Base-by-base conservation (phyloP, 2,797 vertebrate genomes). In the Phrynocephalus vlangalii region DNA sequence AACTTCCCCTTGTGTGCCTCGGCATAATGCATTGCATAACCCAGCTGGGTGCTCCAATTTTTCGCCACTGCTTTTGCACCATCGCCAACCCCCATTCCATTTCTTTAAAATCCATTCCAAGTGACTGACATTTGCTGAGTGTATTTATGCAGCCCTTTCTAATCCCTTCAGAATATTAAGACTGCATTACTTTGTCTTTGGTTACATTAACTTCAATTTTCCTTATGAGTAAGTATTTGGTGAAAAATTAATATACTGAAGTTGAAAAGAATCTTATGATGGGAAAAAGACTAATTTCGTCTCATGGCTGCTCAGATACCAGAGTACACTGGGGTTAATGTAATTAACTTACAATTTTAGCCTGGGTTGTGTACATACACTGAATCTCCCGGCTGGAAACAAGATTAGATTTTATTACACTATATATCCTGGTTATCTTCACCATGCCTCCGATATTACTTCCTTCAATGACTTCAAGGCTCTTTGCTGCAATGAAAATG, bases 361-460 rank as follows among this genome's bases (percentile, higher is more conserved):
- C 95, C 95, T 86, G 95, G 96, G 94, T 94, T 97, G 96, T 97
- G 96, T 97, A 97, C 96, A 97, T 94, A 96, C 96, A 95, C 96
- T 92, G 95, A 95, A 94, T 96, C 96, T 96, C 96, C 96, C 96
- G 94, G 93, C 96, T 96, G 95, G 96, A 96, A 96, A 96, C 96
- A 95, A 97, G 97, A 97, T 97, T 96, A 96, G 96, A 95, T 95
- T 97, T 97, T 97, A 97, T 97, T 96, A 96, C 96, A 96, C 96
- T 93, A 96, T 96, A 96, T 96, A 96, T 97, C 96, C 96, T 94
- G 95, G 95, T 97, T 96, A 96, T 97, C 96, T 96, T 92, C 94
- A 92, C 95, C 85, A 93, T 86, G 95, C 96, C 95, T 96, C 94
- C 93, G 91, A 96, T 96, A 96, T 96, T 96, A 95, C 96, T 96